phyloP scores from a whole-genome alignment of 2,113 vertebrate species.

The Callorhinus ursinus region DNA sequence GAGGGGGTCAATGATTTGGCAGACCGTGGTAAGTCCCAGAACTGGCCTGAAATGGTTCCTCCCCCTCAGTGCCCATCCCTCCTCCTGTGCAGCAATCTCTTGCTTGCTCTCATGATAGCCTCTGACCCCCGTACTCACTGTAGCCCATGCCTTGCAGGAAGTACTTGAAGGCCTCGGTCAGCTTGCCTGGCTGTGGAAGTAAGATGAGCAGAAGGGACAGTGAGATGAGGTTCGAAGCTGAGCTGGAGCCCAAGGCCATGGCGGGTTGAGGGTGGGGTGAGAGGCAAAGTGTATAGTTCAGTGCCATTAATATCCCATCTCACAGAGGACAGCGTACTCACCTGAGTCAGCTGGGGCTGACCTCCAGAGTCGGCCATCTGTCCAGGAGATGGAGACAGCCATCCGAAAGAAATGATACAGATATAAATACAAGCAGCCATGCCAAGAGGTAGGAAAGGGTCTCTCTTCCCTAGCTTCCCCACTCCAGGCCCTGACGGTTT shows the following conservation, averaged over 20 bases:
- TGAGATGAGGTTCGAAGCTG: not conserved
- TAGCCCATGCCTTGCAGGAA: constrained; percentile 96
- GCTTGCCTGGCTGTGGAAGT: constrained; percentile 87
- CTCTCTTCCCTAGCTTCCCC: not conserved
- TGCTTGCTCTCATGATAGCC: not conserved
- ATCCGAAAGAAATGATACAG: constrained; percentile 25
- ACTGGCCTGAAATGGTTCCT: not conserved
- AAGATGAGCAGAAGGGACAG: not conserved
- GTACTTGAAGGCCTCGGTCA: constrained; percentile 94
- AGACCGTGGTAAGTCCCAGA: not conserved
- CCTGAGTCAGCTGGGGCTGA: constrained; percentile 94
- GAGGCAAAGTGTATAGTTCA: not conserved
- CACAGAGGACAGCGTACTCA: constrained; percentile 63
- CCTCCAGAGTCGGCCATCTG: constrained; percentile 96
- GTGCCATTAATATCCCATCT: not conserved
- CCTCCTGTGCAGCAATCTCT: not conserved
- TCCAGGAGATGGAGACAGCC: not conserved
- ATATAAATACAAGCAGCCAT: not conserved
- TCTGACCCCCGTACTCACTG: constrained; percentile 85
- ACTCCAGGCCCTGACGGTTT: not conserved
- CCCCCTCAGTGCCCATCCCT: not conserved
- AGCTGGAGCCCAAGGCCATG: not conserved
- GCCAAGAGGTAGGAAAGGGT: not conserved
- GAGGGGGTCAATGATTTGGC: not conserved
- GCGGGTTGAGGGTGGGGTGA: not conserved